Base-by-base conservation (phyloP, 2,797 vertebrate species). In the Capromys pilorides region DNA sequence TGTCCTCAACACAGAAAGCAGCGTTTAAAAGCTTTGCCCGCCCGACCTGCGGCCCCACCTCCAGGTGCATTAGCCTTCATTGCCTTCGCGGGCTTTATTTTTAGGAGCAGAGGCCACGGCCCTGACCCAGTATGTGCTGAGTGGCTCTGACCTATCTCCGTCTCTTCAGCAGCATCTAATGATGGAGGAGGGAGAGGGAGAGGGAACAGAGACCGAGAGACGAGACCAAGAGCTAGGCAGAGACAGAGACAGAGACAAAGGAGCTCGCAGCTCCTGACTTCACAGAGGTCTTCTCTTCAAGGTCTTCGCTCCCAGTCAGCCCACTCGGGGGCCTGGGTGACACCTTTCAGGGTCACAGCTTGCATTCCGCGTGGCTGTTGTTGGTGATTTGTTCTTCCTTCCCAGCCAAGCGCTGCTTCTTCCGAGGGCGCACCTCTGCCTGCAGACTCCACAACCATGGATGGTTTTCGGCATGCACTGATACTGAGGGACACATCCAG, bases 21-120 rank as follows among this genome's bases (percentile, higher is more conserved):
- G 91, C 88, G 12, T 73, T 90, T 96, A 96, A 97, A 97, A 97
- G 95, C 94, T 90, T 95, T 84, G 93, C 93, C 88, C 94, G 91
- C 80, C 92, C 90, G 96, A 97, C 97, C 97, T 87, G 1, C 89
- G 84, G 66, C 59, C 91, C 88, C 96, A 96, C 94, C 95, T 94
- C 90, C 92, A 96, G 95, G 97, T 96, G n/a, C 95, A 96, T 96
- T 96, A 96, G 93, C 92, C 69, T 82, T 84, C 94, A 59, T 73
- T 95, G 81, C 93, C 83, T 54, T 31, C 59, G 2, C 77, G 59
- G 92, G 57, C 88, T 94, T 96, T 96, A 96, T 94, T 97, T 96
- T 96, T 94, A 96, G 94, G 93, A 91, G 83, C 90, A 87, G 83
- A 96, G 96, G 97, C 86, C 85, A 39, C 21, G 82, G 86, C 92